These are phyloP conservation scores for Pollimyrus isidori DNA, from an alignment of 2,113 vertebrate species.

Conservation along the genomic window DNA sequence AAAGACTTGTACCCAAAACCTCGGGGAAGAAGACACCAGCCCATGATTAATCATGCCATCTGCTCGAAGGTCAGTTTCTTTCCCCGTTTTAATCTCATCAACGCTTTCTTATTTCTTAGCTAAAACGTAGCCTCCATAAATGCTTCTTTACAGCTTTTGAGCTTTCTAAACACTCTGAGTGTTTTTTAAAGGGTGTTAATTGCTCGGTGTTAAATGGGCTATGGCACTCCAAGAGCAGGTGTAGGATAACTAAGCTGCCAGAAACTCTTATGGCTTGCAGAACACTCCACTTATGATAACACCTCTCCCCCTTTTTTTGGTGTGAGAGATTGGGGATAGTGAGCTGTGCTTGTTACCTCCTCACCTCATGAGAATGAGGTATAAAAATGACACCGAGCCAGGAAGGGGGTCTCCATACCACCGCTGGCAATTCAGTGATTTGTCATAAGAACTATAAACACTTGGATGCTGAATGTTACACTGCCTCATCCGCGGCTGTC, in stretches of 20 bases:
- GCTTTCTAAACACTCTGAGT: neutral
- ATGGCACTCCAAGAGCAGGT: slow-evolving; percentile 15
- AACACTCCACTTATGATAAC: neutral
- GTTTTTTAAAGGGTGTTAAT: slow-evolving; percentile 13
- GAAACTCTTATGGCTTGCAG: neutral
- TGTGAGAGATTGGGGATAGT: neutral
- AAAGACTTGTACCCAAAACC: neutral
- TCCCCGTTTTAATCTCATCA: neutral
- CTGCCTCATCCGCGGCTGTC: neutral
- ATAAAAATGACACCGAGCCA: neutral
- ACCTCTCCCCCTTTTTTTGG: neutral
- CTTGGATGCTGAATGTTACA: neutral
- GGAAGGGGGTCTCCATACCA: slow-evolving; percentile 14
- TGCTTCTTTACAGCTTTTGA: neutral
- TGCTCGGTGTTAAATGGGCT: slow-evolving; percentile 10
- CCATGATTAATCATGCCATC: neutral
- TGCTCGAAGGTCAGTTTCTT: neutral
- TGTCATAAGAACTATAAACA: slow-evolving; percentile 24
- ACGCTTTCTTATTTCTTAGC: neutral
- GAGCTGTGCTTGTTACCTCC: neutral
- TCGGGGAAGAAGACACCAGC: neutral
- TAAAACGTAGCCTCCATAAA: neutral
- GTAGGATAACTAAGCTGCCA: slow-evolving; percentile 6
- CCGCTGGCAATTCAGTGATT: slow-evolving; percentile 25
- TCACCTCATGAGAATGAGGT: neutral